Evolutionary conservation across 2,797 vertebrate species (phyloP), one percentile per base, ranked within the genome.

Genomic region (Cottoperca gobio): DNA sequence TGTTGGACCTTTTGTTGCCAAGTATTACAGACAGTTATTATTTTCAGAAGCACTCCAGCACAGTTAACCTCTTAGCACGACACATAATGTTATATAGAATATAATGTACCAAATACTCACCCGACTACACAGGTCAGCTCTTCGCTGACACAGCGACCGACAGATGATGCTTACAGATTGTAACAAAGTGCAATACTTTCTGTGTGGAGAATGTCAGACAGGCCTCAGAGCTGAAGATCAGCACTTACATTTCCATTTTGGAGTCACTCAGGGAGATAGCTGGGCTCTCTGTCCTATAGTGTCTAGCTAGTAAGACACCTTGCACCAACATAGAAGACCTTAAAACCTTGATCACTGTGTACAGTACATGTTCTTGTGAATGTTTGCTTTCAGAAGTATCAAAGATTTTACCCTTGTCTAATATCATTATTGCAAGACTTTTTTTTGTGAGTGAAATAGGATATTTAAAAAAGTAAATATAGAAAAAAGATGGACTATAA

Each of bases 301-400:
- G 87, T 93, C 66, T 50, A 82, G 86, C 89, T 91, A 86, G 88
- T 90, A 86, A 78, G 92, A 93, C 93, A 93, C 85, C 86, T 93
- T 87, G 89, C 93, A 94, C 91, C 91, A 81, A 92, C 80, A 78
- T 90, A 92, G 90, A 92, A 91, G 91, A 94, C 92, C 93, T 95
- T 92, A 88, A 90, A 95, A 94, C 95, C 94, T 95, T 94, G 90
- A 95, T 94, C 95, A 95, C 96, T 96, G 94, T 96, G 95, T 96
- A 94, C 91, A 93, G 93, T 94, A 86, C 61, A 85, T 93, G 93
- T 95, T 96, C 78, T 95, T 92, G 93, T 96, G 94, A 96, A 96
- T 96, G 95, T 96, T 93, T 92, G 83, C 95, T 93, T 94, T 93
- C 92, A 91, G 83, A 93, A 92, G 91, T 91, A 93, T 93, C 92